Conservation (phyloP, 2,113 vertebrate genomes). For the Cryptoleucopteryx plumbea region DNA sequence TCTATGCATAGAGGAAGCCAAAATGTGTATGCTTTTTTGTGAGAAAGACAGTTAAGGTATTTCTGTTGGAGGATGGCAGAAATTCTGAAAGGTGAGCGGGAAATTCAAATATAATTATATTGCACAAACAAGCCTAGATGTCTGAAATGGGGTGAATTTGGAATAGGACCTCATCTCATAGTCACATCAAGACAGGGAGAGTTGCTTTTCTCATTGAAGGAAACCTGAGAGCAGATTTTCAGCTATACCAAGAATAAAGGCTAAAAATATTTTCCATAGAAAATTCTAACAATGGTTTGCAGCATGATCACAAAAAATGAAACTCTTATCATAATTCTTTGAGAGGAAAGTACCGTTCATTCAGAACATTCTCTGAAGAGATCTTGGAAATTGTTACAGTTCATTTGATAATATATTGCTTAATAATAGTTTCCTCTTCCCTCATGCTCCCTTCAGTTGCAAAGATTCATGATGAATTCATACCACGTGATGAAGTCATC, state of each 20-base stretch:
- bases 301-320: background rate
- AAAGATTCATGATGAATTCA: slow-evolving; percentile 37
- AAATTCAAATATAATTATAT: background rate
- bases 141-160: background rate
- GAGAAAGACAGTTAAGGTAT: background rate
- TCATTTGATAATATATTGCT: slow-evolving; percentile 44
- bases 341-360: background rate
- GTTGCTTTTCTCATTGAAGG: background rate
- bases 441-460: background rate
- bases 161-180: background rate
- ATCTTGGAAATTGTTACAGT: background rate
- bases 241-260: background rate
- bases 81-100: background rate
- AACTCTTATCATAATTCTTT: background rate
- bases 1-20: background rate
- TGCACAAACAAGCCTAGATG: background rate
- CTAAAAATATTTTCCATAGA: background rate
- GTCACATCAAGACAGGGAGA: background rate
- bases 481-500: background rate
- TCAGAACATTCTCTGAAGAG: slow-evolving; percentile 19
- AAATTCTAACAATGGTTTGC: background rate
- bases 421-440: slow-evolving; percentile 37
- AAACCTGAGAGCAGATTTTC: background rate
- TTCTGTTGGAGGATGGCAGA: background rate
- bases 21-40: background rate